Conservation (phyloP, 1,140 invertebrate species). For the Bombus affinis region DNA sequence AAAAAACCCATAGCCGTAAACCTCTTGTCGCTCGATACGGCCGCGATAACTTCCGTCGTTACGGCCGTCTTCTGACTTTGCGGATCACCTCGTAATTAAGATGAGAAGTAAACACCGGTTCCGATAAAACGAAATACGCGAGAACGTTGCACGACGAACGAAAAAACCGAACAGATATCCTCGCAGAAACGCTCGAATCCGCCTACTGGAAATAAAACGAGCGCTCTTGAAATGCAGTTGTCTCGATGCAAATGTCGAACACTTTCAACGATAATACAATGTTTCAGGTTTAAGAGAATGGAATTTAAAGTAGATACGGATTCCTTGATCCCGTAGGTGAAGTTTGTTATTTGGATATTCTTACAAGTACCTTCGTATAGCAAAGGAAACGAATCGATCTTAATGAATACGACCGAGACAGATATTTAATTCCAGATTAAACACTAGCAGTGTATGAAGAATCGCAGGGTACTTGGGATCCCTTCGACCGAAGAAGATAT, state of each 20-base stretch:
- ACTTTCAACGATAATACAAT: neutral
- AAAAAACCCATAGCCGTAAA: slow-evolving; percentile 43
- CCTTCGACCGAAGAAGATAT: neutral
- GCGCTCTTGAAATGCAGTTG: neutral
- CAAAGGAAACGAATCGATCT: neutral
- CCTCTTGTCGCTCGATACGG: slow-evolving; percentile 37
- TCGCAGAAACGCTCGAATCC: neutral
- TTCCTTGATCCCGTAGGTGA: neutral
- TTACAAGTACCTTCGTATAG: neutral
- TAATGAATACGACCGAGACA: no score
- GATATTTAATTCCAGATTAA: slow-evolving; percentile 3
- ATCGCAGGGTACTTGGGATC: neutral
- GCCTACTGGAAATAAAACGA: neutral
- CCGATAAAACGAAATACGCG: slow-evolving; percentile 26
- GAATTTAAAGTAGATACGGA: neutral
- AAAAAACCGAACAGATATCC: neutral
- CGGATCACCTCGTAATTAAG: slow-evolving; percentile 48
- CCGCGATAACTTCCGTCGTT: slow-evolving; percentile 35
- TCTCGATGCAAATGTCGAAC: neutral
- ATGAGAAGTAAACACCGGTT: slow-evolving; percentile 7
- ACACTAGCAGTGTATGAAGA: neutral
- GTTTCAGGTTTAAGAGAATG: neutral
- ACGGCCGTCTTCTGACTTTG: neutral
- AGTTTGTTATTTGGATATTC: neutral
- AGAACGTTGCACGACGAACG: neutral